Conservation (phyloP, 2,888 invertebrate species). For the Strigamia transsilvanica region DNA sequence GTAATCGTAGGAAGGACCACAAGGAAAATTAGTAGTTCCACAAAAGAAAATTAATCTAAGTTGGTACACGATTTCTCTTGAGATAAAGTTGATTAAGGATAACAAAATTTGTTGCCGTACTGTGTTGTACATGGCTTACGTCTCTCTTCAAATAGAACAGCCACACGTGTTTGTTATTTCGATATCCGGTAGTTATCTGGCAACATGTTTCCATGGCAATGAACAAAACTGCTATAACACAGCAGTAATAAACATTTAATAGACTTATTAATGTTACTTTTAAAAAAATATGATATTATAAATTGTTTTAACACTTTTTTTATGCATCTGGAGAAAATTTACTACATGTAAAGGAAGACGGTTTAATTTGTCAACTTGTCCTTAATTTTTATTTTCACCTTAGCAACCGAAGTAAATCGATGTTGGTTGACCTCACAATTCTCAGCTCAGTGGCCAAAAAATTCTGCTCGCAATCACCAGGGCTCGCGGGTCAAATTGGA, state of each 20-base stretch:
- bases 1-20: neutral
- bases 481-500: constrained; percentile 1
- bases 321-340: neutral
- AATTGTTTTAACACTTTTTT: neutral
- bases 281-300: too few relatives aligned
- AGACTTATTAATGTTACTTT: neutral
- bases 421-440: constrained; percentile 29
- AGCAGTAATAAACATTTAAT: neutral
- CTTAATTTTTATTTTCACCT: neutral
- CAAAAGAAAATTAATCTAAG: constrained; percentile 22
- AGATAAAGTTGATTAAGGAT: neutral
- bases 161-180: neutral
- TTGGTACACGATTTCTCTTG: constrained; percentile 4
- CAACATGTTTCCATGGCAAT: constrained; percentile 39
- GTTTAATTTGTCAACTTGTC: constrained; percentile 33
- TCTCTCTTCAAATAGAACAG: constrained; percentile 12
- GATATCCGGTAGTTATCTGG: constrained; percentile 25
- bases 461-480: constrained; percentile 11
- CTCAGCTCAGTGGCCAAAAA: constrained; percentile 17
- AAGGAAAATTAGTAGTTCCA: neutral
- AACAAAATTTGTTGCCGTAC: neutral
- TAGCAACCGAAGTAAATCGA: constrained; percentile 22
- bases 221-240: neutral
- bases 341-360: neutral
- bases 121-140: neutral